Percentiles rank a stretch among this genome's conserved stretches.
Evolutionary conservation across 2,113 vertebrate genomes (phyloP).

Genomic region (Marmota flaviventris): DNA sequence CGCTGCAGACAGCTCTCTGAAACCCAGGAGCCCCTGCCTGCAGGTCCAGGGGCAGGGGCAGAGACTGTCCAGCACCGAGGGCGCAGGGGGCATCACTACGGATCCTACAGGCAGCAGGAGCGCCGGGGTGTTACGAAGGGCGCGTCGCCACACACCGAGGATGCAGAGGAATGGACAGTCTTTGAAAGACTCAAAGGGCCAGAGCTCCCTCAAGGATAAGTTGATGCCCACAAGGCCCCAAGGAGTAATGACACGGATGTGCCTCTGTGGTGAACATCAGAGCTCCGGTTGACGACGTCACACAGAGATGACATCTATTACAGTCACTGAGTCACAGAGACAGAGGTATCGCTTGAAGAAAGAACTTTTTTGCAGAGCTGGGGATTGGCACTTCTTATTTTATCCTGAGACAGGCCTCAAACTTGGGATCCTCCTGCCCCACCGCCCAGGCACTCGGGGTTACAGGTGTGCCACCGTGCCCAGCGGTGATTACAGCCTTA

Average conservation of each 20-base stretch:
- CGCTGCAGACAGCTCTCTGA: neutral
- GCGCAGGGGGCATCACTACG: neutral
- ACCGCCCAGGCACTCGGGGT: fast-evolving
- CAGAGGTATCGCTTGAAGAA: no score
- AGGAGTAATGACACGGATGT: no score
- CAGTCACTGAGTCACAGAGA: no score
- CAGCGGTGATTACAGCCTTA: neutral
- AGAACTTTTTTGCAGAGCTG: no score
- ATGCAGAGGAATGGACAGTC: neutral
- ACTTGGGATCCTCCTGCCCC: neutral
- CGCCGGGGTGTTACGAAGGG: no score
- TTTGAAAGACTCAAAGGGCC: neutral
- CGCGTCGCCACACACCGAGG: no score
- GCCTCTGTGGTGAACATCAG: fast-evolving
- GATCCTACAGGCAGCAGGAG: neutral
- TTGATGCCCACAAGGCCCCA: no score
- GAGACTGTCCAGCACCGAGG: neutral
- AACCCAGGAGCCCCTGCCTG: no score
- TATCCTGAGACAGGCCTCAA: neutral
- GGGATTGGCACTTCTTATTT: no score
- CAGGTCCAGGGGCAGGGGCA: no score
- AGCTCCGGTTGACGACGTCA: fast-evolving
- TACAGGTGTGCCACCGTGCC: fast-evolving
- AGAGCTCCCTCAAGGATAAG: neutral
- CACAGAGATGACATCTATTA: fast-evolving